Evolutionary conservation across 2,113 vertebrate genomes (phyloP), one percentile per base, ranked within the genome.

Genomic region (Capreolus pygargus): DNA sequence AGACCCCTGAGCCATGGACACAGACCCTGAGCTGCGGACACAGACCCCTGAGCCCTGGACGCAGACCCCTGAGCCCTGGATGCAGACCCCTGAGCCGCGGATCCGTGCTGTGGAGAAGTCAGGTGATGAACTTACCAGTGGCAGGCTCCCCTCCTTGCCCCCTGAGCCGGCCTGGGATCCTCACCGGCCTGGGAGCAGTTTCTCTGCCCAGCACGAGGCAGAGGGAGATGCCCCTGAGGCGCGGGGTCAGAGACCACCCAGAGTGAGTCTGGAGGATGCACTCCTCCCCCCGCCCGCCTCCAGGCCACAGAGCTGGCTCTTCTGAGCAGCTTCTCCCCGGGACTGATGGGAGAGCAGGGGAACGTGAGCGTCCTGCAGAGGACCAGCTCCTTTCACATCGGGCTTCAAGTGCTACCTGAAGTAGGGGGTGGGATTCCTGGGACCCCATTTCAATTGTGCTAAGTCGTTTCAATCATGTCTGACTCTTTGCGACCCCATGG

Each of bases 41-140:
- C 25, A 11, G 57, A 58, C 10, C 10, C 10, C 25, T 27, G 10
- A 11, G 23, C 23, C 27, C 0, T 11, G 25, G 57, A 58, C 2
- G 4, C 27, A 60, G 58, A 60, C 39, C 39, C 39, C 39, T 39
- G 39, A 39, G 39, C 39, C 8, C 8, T 45, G 8, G 45, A 45
- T 10, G 25, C 50, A 17, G 52, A 54, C 50, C 30, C 45, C 64
- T n/a, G 39, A 45, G 52, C 89, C 57, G 25, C 12, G 4, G 23
- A 33, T 47, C 5, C 2, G 12, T 0, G 0, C 36, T 3, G 0
- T 6, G 7, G 36, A 47, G 91, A n/a, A 36, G 12, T 4, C 0
- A 21, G 25, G 25, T 2, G 16, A 10, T 4, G 45, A n/a, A 7
- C 60, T 15, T 16, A 7, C 0, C 17, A 9, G 27, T 4, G 12